These are phyloP conservation scores for Xenops minutus DNA, from an alignment of 2,797 vertebrate genomes.

Conservation along the genomic window DNA sequence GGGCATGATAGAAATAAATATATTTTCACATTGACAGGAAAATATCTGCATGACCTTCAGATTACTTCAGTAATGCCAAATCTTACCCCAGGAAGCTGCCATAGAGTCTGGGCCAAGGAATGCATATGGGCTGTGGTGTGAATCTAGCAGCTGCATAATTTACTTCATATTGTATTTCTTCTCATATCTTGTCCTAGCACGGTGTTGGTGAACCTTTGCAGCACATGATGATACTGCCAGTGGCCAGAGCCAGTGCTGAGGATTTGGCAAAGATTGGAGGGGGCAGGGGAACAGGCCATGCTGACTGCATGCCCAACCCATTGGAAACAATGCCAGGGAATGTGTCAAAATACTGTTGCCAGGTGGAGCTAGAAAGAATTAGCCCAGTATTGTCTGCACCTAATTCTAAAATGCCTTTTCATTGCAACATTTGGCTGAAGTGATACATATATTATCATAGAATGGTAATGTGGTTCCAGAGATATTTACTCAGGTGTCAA, in stretches of 20 bases:
- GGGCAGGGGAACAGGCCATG: not conserved
- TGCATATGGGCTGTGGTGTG: not conserved
- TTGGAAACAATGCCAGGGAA: not conserved
- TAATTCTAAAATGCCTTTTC: not conserved
- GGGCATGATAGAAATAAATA: not conserved
- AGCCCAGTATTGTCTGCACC: not conserved
- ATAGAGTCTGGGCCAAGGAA: not conserved
- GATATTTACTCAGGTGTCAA: not conserved
- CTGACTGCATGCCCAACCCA: not conserved
- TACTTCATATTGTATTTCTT: not conserved
- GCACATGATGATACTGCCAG: not conserved
- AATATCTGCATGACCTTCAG: not conserved
- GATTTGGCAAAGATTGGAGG: not conserved
- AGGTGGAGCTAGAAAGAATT: not conserved
- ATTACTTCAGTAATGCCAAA: not conserved
- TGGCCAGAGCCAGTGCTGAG: not conserved
- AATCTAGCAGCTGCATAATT: not conserved
- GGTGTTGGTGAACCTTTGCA: not conserved
- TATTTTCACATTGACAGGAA: not conserved
- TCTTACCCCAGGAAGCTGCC: not conserved
- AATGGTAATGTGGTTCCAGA: not conserved
- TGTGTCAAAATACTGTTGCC: accelerated
- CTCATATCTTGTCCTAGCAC: not conserved
- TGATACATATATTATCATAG: not conserved
- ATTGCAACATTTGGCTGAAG: not conserved